Percentiles rank a stretch among this genome's conserved stretches.
Evolutionary conservation across 1,140 invertebrate species (phyloP).

Genomic region (Trichonephila inaurata): DNA sequence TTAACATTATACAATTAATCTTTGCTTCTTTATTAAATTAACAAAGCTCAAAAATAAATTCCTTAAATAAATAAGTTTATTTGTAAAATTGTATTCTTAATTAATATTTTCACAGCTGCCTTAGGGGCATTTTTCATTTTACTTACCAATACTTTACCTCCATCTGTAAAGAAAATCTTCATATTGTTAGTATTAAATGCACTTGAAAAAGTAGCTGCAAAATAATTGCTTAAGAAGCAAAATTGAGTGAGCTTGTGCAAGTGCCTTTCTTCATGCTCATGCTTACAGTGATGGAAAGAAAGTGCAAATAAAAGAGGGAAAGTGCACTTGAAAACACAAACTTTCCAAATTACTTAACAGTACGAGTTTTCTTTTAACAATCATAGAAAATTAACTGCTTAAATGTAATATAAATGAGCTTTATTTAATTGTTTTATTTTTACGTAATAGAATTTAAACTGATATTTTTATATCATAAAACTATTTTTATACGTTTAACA

Average conservation of each 20-base stretch:
- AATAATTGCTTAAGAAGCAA: neutral
- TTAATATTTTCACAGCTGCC: no score
- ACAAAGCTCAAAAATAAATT: no score
- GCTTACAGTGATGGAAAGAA: conserved; percentile 76
- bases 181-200: neutral
- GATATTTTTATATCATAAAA: no score
- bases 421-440: neutral
- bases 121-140: neutral
- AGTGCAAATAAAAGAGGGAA: conserved; percentile 61
- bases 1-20: no score
- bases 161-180: neutral
- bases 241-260: conserved; percentile 44
- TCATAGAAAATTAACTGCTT: neutral
- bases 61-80: no score
- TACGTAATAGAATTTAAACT: no score
- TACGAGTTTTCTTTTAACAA: neutral
- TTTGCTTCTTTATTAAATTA: no score
- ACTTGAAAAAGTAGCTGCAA: neutral
- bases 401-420: no score
- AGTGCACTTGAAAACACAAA: neutral
- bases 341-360: neutral
- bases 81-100: no score
- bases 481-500: no score
- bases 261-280: conserved; percentile 67
- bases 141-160: neutral